Percentiles rank a stretch among this genome's conserved stretches.
Conservation (phyloP, 2,888 invertebrate species). For the Petrolisthes cinctipes region DNA sequence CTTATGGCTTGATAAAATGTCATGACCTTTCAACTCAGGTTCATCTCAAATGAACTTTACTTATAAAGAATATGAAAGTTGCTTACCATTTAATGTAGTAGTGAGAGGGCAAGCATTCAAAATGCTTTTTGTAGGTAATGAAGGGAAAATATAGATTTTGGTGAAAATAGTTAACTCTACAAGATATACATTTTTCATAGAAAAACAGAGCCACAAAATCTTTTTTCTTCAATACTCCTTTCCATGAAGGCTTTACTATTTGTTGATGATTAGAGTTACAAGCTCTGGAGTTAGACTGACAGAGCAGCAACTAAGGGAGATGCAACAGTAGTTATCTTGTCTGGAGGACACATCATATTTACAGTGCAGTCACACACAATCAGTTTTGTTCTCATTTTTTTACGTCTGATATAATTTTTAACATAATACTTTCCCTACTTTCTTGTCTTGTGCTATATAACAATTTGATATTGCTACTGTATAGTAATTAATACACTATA, state of each 20-base stretch:
- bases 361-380: background rate
- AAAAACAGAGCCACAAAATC: conserved; percentile 30
- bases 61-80: conserved; percentile 50
- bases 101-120: conserved; percentile 43
- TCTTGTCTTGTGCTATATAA: no score
- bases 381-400: no score
- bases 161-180: conserved; percentile 49
- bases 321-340: background rate
- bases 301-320: conserved; percentile 16
- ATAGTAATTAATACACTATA: no score
- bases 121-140: conserved; percentile 29
- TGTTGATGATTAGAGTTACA: conserved; percentile 24
- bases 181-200: conserved; percentile 31
- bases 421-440: no score
- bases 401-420: no score
- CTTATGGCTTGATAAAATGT: conserved; percentile 56
- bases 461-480: no score
- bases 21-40: conserved; percentile 43
- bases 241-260: conserved; percentile 37
- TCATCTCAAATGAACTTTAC: conserved; percentile 39
- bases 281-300: conserved; percentile 13
- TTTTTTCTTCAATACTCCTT: conserved; percentile 8
- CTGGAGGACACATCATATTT: background rate
- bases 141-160: conserved; percentile 46
- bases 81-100: conserved; percentile 33